phyloP scores from a whole-genome alignment of 37 sponge, comb jelly and placozoan species.

The Dysidea cf. avara region DNA sequence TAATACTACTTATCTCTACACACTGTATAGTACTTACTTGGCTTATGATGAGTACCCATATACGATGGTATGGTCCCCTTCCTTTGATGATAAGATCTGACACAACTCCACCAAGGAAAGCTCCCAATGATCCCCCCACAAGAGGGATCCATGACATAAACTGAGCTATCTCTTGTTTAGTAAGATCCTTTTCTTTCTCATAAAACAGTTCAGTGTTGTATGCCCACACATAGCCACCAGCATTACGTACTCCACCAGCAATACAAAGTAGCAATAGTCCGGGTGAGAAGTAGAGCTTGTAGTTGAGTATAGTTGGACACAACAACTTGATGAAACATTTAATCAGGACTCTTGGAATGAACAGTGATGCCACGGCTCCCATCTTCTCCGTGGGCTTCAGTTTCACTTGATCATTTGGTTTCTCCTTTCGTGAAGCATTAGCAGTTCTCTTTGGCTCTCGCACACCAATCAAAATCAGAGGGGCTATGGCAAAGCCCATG shows the following conservation, averaged over 20 bases:
- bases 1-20: neutral
- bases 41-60: conserved; percentile 76
- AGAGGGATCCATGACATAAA: conserved; percentile 84
- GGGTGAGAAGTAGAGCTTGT: conserved; percentile 21
- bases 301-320: no score
- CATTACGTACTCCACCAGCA: conserved; percentile 70
- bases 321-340: no score
- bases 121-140: conserved; percentile 73
- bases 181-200: conserved; percentile 41
- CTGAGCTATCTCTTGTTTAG: conserved; percentile 22
- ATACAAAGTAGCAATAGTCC: conserved; percentile 62
- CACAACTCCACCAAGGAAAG: conserved; percentile 65
- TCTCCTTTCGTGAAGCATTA: neutral
- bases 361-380: neutral
- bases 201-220: conserved; percentile 77
- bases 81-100: conserved; percentile 50
- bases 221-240: conserved; percentile 75
- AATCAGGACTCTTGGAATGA: no score
- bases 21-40: conserved; percentile 24
- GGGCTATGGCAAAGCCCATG: conserved; percentile 45
- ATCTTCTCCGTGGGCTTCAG: neutral
- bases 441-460: conserved; percentile 50
- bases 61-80: conserved; percentile 26
- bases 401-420: conserved; percentile 5
- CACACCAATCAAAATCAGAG: conserved; percentile 53